These are phyloP conservation scores for Rhynchomys soricoides DNA, from an alignment of 2,113 vertebrate species.

Conservation along the genomic window DNA sequence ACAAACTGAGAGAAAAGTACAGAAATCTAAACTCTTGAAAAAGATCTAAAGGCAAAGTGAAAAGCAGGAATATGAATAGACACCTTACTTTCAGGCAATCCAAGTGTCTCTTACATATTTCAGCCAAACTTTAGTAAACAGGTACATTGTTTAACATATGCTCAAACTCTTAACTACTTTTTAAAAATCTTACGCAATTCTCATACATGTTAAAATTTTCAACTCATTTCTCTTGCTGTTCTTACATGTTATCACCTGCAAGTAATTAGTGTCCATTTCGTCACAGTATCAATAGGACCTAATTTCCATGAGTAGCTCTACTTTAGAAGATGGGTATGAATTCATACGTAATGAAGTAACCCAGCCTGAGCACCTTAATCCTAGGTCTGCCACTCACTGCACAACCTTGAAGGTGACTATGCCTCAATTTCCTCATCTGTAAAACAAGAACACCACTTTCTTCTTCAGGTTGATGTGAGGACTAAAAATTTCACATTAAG, in stretches of 20 bases:
- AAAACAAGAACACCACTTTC: neutral
- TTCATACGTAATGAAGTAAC: neutral
- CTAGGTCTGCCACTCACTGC: neutral
- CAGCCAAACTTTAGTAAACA: neutral
- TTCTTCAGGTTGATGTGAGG: neutral
- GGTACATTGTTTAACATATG: neutral
- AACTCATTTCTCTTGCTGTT: neutral
- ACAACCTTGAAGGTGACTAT: neutral
- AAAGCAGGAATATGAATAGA: neutral
- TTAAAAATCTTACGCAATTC: neutral
- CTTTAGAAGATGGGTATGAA: neutral
- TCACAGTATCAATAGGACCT: neutral
- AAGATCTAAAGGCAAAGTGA: neutral
- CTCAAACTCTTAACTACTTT: neutral
- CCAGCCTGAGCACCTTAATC: neutral
- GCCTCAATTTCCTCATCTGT: constrained; percentile 11
- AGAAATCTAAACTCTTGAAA: constrained; percentile 11
- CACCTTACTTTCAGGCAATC: neutral
- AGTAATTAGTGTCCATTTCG: neutral
- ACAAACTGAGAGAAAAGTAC: constrained; percentile 13
- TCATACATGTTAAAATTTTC: neutral
- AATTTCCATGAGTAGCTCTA: neutral
- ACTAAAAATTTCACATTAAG: neutral
- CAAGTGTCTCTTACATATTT: neutral
- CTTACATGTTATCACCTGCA: neutral